These are phyloP conservation scores for Colinus virginianus DNA, from an alignment of 2,113 vertebrate species.

Conservation along the genomic window DNA sequence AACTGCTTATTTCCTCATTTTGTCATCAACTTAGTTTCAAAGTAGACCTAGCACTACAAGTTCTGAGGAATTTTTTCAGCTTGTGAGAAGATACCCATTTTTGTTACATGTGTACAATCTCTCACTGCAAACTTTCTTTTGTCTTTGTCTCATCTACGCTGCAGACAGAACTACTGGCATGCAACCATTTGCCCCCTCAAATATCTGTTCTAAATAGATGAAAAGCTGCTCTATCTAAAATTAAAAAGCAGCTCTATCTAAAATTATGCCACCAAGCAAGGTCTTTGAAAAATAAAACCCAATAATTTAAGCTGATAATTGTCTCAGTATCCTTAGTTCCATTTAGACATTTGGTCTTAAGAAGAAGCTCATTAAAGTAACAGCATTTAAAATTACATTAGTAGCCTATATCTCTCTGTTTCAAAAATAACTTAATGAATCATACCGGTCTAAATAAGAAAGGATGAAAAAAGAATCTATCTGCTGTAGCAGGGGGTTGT, in stretches of 20 bases:
- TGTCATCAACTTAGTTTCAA: not conserved
- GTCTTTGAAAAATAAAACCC: conserved; percentile 46
- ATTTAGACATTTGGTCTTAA: conserved; percentile 47
- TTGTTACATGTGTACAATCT: not conserved
- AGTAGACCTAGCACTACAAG: not conserved
- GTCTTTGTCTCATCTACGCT: not conserved
- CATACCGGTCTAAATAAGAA: conserved; percentile 79
- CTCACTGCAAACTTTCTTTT: not conserved
- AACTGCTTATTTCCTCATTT: not conserved
- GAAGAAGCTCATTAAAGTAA: conserved; percentile 60
- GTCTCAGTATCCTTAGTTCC: conserved; percentile 46
- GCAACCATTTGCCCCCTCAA: not conserved
- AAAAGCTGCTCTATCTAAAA: not conserved
- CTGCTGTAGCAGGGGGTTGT: conserved; percentile 66
- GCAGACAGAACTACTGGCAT: not conserved
- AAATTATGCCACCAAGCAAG: not conserved
- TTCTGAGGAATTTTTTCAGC: not conserved
- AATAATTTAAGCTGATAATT: conserved; percentile 49
- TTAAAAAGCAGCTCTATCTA: not conserved
- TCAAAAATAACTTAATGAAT: conserved; percentile 78
- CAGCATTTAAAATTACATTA: conserved; percentile 69
- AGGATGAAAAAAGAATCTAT: conserved; percentile 72
- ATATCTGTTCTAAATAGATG: not conserved
- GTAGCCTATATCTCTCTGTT: conserved; percentile 67
- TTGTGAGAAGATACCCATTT: not conserved